A percentile compares a stretch with the other conserved stretches of the same genome.
Conservation (phyloP, 2,888 invertebrate species). For the Cheilosia urbana region DNA sequence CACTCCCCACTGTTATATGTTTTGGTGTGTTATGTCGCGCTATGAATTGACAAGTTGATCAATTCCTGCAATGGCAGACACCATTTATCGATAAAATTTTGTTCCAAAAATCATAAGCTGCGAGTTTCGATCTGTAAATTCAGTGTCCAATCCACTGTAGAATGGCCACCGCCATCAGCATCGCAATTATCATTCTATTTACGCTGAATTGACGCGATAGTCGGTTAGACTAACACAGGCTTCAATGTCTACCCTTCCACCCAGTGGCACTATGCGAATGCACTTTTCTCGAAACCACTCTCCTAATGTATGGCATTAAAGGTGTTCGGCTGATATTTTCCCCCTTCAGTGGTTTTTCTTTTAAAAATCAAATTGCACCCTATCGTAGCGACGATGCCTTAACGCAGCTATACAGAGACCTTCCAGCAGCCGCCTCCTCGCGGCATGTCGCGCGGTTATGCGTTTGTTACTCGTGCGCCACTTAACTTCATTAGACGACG, state of each 20-base stretch:
- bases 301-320: slow-evolving; percentile 72
- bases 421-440: slow-evolving; percentile 40
- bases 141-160: slow-evolving; percentile 12
- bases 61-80: too few species aligned
- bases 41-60: too few species aligned
- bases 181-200: slow-evolving; percentile 70
- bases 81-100: background rate
- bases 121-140: background rate
- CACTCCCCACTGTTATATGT: too few species aligned
- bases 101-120: background rate
- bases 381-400: slow-evolving; percentile 12
- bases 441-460: slow-evolving; percentile 59
- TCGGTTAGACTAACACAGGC: slow-evolving; percentile 26
- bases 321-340: slow-evolving; percentile 66
- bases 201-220: slow-evolving; percentile 52
- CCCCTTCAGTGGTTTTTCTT: slow-evolving; percentile 53
- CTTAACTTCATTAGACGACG: slow-evolving; percentile 73
- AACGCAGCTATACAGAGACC: slow-evolving; percentile 10
- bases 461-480: slow-evolving; percentile 72
- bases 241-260: background rate
- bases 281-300: slow-evolving; percentile 59
- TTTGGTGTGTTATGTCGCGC: too few species aligned
- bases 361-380: slow-evolving; percentile 52
- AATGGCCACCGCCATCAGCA: slow-evolving; percentile 34
- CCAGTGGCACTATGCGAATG: slow-evolving; percentile 52